A percentile compares a stretch with the other conserved stretches of the same genome.
Conservation (phyloP, 2,888 invertebrate genomes). For the Drepana falcataria region DNA sequence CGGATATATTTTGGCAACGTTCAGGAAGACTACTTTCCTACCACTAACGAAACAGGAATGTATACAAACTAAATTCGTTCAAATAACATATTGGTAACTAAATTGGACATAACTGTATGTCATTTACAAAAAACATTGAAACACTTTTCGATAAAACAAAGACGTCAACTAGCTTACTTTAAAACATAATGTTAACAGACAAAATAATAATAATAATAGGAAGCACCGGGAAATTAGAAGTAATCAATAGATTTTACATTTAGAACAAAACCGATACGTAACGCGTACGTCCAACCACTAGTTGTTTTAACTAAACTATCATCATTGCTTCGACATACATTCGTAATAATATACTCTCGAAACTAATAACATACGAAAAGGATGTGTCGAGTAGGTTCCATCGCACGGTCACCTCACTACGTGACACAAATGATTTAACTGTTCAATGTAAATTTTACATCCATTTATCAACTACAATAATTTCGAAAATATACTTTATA, state of each 20-base stretch:
- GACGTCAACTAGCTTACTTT: constrained; percentile 60
- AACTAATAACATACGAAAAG: background rate
- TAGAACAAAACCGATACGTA: constrained; percentile 43
- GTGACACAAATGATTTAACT: constrained; percentile 7
- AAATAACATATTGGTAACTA: constrained; percentile 74
- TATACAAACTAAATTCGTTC: constrained; percentile 73
- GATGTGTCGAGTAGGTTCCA: background rate
- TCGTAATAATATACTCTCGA: no score
- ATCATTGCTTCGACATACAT: background rate
- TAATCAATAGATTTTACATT: constrained; percentile 50
- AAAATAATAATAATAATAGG: constrained; percentile 72
- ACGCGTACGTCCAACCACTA: constrained; percentile 2
- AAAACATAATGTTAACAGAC: constrained; percentile 70
- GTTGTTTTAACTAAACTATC: background rate
- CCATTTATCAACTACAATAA: constrained; percentile 20
- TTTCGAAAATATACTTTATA: constrained; percentile 25
- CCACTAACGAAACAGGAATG: constrained; percentile 76
- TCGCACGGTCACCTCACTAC: background rate
- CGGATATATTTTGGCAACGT: constrained; percentile 76
- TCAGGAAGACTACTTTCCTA: constrained; percentile 78
- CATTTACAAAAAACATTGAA: constrained; percentile 40
- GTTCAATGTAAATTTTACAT: constrained; percentile 20
- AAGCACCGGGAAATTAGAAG: constrained; percentile 68
- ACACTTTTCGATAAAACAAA: constrained; percentile 45
- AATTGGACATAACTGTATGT: constrained; percentile 56